Evolutionary conservation across 2,888 invertebrate species (phyloP).

Genomic region (Agrochola lychnidis): DNA sequence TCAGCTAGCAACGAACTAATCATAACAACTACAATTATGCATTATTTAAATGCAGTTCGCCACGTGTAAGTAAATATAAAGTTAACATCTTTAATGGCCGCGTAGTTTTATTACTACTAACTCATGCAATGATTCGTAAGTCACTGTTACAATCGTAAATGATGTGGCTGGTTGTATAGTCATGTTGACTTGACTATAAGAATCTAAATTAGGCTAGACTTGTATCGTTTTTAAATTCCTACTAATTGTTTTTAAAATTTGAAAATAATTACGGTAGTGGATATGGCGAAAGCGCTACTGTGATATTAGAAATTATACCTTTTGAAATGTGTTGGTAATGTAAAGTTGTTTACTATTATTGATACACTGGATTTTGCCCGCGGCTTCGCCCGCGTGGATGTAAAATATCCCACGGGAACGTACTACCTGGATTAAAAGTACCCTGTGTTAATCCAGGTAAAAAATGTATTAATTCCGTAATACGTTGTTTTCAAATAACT

Average conservation of each 20-base stretch:
- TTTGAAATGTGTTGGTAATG: neutral
- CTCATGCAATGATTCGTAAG: constrained; percentile 34
- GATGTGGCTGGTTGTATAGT: constrained; percentile 12
- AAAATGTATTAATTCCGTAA: too few relatives aligned
- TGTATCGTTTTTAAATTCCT: constrained; percentile 1
- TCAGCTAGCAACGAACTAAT: constrained; percentile 42
- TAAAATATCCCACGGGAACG: too few relatives aligned
- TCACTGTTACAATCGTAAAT: constrained; percentile 28
- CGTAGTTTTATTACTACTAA: constrained; percentile 30
- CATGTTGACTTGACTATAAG: constrained; percentile 4
- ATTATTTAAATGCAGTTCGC: constrained; percentile 36
- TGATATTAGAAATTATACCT: neutral
- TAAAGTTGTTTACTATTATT: neutral
- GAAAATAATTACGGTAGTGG: neutral
- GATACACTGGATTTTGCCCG: too few relatives aligned
- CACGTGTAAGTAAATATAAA: constrained; percentile 54
- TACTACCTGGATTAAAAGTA: too few relatives aligned
- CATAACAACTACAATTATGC: constrained; percentile 14
- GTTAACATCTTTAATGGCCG: constrained; percentile 18
- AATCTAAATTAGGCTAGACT: neutral
- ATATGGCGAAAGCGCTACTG: neutral
- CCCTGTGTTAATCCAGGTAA: too few relatives aligned
- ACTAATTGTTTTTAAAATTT: neutral
- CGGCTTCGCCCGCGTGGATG: too few relatives aligned
- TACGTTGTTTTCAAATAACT: too few relatives aligned